Conservation (phyloP, 2,113 vertebrate genomes). For the Rhea pennata region DNA sequence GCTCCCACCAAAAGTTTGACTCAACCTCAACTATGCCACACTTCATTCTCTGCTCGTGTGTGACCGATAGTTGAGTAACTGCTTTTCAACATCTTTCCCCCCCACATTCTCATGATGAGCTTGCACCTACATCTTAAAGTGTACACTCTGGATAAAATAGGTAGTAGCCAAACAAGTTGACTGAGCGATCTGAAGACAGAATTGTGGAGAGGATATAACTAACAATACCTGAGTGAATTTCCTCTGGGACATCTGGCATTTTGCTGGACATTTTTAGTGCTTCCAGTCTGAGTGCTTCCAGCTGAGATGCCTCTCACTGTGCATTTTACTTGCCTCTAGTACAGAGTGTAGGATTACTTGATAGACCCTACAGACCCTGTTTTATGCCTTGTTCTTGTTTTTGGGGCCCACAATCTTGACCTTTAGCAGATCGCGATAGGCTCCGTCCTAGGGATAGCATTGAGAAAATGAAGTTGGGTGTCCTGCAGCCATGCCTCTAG, state of each 20-base stretch:
- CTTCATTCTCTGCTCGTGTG: background rate
- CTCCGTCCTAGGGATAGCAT: background rate
- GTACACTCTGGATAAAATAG: background rate
- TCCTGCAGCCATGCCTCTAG: background rate
- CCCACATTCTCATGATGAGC: fast-evolving
- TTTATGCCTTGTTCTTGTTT: background rate
- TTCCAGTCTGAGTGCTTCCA: background rate
- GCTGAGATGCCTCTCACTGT: background rate
- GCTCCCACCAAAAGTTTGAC: background rate
- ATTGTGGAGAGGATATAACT: background rate
- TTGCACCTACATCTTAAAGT: background rate
- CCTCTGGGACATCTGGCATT: background rate
- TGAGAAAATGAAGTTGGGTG: background rate
- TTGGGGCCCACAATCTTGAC: background rate
- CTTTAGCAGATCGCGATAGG: background rate
- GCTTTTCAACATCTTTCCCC: background rate
- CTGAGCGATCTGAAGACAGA: background rate
- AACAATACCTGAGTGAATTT: fast-evolving
- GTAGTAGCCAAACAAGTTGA: background rate
- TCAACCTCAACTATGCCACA: background rate
- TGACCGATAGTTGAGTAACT: background rate
- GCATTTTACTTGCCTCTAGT: background rate
- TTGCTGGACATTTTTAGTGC: background rate
- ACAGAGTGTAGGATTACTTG: background rate
- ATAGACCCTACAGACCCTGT: background rate